Conservation (phyloP, 2,888 invertebrate genomes). For the Melanophora roralis region DNA sequence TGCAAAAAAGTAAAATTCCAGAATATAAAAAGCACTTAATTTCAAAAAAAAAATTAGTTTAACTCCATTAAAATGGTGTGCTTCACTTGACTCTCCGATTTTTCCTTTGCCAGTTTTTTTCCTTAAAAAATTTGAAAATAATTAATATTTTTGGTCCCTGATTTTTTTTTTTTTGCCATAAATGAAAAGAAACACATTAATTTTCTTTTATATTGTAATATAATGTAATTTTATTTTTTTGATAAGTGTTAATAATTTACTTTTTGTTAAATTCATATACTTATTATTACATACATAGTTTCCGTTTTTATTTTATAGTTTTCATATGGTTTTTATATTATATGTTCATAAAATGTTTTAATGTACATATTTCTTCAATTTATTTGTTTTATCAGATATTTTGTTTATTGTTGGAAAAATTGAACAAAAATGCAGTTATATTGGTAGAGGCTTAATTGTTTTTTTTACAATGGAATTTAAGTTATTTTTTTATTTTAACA, state of each 20-base stretch:
- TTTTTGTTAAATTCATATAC: conserved; percentile 64
- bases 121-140: conserved; percentile 17
- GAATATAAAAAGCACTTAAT: too few relatives aligned
- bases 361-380: conserved; percentile 9
- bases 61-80: too few relatives aligned
- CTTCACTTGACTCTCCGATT: too few relatives aligned
- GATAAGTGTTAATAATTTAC: conserved; percentile 66
- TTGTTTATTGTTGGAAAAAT: neutral
- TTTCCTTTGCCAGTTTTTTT: too few relatives aligned
- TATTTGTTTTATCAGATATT: neutral
- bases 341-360: neutral
- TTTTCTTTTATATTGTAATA: conserved; percentile 50
- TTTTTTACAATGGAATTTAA: neutral
- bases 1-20: too few relatives aligned
- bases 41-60: too few relatives aligned
- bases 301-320: conserved; percentile 61
- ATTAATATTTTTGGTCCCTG: conserved; percentile 60
- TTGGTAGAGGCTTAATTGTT: conserved; percentile 30
- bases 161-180: conserved; percentile 59
- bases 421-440: conserved; percentile 54
- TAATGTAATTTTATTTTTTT: conserved; percentile 59
- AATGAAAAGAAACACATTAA: conserved; percentile 72
- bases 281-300: conserved; percentile 62
- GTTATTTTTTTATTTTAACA: conserved; percentile 33
- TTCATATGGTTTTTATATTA: too few relatives aligned